phyloP scores from a whole-genome alignment of 2,113 vertebrate species.

The Tonatia bakeri region DNA sequence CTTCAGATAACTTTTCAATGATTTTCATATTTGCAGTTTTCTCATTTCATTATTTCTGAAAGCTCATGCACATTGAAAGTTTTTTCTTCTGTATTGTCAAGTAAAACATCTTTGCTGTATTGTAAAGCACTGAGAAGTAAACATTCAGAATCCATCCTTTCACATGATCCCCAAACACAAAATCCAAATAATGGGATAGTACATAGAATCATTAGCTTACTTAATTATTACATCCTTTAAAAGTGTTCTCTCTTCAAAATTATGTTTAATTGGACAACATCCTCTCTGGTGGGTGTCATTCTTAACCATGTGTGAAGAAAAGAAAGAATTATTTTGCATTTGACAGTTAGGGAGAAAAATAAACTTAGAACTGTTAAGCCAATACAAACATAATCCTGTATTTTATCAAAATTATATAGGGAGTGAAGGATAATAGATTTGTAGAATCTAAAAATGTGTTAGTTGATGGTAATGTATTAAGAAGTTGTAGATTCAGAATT shows the following conservation, averaged over 20 bases:
- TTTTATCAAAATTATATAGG: background rate
- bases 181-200: background rate
- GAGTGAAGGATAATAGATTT: background rate
- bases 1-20: background rate
- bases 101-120: background rate
- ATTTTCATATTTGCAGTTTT: background rate
- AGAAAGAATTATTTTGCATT: background rate
- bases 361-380: background rate
- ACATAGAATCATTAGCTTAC: background rate
- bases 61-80: background rate
- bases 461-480: background rate
- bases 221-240: background rate
- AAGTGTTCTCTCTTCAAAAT: background rate
- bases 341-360: background rate
- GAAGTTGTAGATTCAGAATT: background rate
- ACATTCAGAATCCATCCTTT: background rate
- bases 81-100: background rate
- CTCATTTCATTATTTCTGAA: background rate
- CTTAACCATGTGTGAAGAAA: background rate
- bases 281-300: background rate
- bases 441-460: background rate
- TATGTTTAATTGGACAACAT: background rate
- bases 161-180: background rate
- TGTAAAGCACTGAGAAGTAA: background rate
- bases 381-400: background rate